Percentiles rank a stretch among this genome's conserved stretches.
phyloP scores from a whole-genome alignment of 2,113 vertebrate species.

The Tachuris rubrigastra region DNA sequence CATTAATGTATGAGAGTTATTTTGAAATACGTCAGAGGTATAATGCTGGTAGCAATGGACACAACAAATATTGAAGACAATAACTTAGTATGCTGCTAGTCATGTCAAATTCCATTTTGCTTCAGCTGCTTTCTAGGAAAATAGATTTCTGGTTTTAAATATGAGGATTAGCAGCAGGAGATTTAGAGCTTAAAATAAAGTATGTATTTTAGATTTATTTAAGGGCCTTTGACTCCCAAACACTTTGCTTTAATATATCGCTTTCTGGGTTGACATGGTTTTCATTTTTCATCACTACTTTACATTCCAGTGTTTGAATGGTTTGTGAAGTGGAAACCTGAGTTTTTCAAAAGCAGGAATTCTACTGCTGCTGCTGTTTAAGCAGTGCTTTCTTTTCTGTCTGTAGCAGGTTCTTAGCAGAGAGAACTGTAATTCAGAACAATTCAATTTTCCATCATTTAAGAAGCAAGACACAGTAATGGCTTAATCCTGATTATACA shows the following conservation, averaged over 20 bases:
- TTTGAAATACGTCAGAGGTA: neutral
- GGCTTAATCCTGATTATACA: slow-evolving; percentile 40
- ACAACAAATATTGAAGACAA: neutral
- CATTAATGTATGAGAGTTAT: neutral
- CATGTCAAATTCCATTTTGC: neutral
- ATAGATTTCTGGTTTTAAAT: slow-evolving; percentile 54
- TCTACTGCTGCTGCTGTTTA: neutral
- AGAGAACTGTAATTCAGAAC: slow-evolving; percentile 21
- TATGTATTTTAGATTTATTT: slow-evolving; percentile 68
- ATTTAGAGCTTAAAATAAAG: slow-evolving; percentile 66
- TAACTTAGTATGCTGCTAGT: neutral
- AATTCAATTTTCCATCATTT: slow-evolving; percentile 50
- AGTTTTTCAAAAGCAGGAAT: slow-evolving; percentile 26
- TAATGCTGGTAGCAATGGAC: neutral
- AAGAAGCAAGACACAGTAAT: slow-evolving; percentile 39
- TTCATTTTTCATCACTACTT: slow-evolving; percentile 65
- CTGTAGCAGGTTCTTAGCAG: neutral
- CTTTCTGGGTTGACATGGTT: slow-evolving; percentile 44
- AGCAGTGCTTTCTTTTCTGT: neutral
- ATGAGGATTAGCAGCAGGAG: slow-evolving; percentile 61
- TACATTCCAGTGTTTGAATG: slow-evolving; percentile 48
- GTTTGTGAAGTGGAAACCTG: neutral
- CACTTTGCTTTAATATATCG: slow-evolving; percentile 56
- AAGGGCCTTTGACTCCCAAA: slow-evolving; percentile 60
- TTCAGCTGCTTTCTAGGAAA: slow-evolving; percentile 51